Base-by-base conservation (phyloP, 2,888 invertebrate species). In the Physocephala rufipes region DNA sequence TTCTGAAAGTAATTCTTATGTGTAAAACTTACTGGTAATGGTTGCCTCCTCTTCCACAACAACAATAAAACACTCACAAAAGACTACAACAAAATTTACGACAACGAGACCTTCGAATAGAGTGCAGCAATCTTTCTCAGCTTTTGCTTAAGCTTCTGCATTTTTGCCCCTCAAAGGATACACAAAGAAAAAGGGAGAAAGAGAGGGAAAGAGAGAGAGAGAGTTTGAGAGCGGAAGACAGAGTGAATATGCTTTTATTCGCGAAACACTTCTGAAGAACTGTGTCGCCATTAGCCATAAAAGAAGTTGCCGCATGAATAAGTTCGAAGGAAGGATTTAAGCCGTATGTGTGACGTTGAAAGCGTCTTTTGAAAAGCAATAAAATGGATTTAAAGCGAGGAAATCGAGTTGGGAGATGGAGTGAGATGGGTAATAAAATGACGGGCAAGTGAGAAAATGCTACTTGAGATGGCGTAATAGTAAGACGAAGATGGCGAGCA, bases 261-360 rank as follows among this genome's bases (percentile, higher is more conserved):
- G 45, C 58, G 58, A 13, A 49, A 15, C 49, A 49, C 19, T 15
- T 24, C 80, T 78, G 78, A 81, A 81, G 79, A 80, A 79, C 79
- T 78, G 76, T 78, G 76, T 78, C 76, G 77, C 78, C 76, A 81
- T 81, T 81, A 81, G 16, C 49, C 78, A 80, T 81, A 79, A 81
- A 81, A 81, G 80, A 79, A 78, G 76, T 78, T 81, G 76, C 77
- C 80, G 78, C 80, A 78, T 81, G 80, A 80, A 81, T 76, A 80
- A 70, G 68, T 70, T 71, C 68, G 45, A 75, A 79, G 77, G 80
- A 76, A 79, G 77, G 80, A 78, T 79, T 80, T 80, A 80, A 79
- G 79, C 79, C 75, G 78, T 77, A 78, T 26, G 24, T 28, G 58
- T 24, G 49, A 59, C 26, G 49, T 47, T 64, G 30, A 9, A 30